A percentile compares a stretch with the other conserved stretches of the same genome.
Conservation (phyloP, 2,797 vertebrate genomes). For the Sebastes diploproa region DNA sequence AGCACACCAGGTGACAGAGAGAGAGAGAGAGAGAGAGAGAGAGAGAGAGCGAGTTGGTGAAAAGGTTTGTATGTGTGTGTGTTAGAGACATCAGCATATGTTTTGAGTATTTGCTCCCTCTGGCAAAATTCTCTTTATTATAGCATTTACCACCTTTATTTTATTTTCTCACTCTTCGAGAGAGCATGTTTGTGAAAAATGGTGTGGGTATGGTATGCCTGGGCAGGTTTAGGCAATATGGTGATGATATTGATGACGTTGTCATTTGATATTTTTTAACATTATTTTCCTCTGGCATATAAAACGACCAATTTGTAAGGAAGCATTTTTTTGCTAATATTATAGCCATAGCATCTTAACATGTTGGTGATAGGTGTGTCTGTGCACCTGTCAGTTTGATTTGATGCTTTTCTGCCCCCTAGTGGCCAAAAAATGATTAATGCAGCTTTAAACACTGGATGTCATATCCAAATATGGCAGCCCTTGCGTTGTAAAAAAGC, state of each 20-base stretch:
- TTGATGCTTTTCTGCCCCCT: not conserved
- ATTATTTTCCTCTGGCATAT: not conserved
- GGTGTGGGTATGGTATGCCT: not conserved
- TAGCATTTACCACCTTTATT: not conserved
- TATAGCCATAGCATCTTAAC: not conserved
- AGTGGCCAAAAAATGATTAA: not conserved
- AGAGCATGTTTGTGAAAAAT: not conserved
- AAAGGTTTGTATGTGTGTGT: not conserved
- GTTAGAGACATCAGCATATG: not conserved
- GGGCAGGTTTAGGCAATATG: not conserved
- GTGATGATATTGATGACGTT: not conserved
- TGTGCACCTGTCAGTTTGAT: not conserved
- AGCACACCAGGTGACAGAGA: slow-evolving; percentile 1
- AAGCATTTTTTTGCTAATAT: not conserved
- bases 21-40: not conserved
- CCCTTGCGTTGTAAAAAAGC: not conserved
- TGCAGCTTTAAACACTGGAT: not conserved
- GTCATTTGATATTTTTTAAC: not conserved
- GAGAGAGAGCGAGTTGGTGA: not conserved
- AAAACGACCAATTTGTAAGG: not conserved
- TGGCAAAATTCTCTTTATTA: not conserved
- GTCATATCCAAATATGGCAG: not conserved
- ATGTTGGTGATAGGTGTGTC: not conserved
- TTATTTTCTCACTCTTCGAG: not conserved
- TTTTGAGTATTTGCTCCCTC: slow-evolving; percentile 7